phyloP scores from a whole-genome alignment of 2,113 vertebrate genomes.

The Trogon surrucura region DNA sequence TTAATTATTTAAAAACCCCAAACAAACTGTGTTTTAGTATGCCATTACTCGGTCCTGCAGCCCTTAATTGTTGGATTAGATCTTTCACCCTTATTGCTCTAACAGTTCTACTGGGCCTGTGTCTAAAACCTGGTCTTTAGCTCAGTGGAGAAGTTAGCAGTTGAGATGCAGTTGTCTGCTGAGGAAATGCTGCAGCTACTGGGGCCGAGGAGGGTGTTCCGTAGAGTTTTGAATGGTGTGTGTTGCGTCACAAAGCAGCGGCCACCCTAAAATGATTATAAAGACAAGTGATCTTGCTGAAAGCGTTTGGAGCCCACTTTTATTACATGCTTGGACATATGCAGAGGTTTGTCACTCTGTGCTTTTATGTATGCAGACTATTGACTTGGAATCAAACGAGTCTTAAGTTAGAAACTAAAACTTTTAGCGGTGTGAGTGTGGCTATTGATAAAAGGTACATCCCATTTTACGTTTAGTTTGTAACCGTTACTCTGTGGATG shows the following conservation, averaged over 20 bases:
- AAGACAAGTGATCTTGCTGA: not conserved
- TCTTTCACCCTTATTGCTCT: not conserved
- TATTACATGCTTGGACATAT: not conserved
- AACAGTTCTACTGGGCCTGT: not conserved
- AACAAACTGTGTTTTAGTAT: not conserved
- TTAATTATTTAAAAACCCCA: not conserved
- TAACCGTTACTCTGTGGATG: not conserved
- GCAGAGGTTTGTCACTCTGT: not conserved
- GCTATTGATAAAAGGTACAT: not conserved
- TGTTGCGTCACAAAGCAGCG: not conserved
- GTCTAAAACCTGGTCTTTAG: not conserved
- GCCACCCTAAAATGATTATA: not conserved
- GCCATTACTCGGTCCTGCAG: not conserved
- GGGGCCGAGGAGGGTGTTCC: not conserved
- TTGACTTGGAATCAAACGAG: not conserved
- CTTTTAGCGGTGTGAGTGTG: not conserved
- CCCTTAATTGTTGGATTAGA: not conserved
- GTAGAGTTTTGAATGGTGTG: not conserved
- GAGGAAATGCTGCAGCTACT: not conserved
- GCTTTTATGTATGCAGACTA: not conserved
- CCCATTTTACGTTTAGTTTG: not conserved
- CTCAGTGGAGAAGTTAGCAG: not conserved
- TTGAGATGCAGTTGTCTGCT: not conserved
- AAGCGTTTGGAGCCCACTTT: not conserved
- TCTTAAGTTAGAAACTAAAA: not conserved